A percentile compares a stretch with the other conserved stretches of the same genome.
These are phyloP conservation scores for Polypedilum pembai DNA, from an alignment of 1,140 invertebrate genomes.

Conservation along the genomic window DNA sequence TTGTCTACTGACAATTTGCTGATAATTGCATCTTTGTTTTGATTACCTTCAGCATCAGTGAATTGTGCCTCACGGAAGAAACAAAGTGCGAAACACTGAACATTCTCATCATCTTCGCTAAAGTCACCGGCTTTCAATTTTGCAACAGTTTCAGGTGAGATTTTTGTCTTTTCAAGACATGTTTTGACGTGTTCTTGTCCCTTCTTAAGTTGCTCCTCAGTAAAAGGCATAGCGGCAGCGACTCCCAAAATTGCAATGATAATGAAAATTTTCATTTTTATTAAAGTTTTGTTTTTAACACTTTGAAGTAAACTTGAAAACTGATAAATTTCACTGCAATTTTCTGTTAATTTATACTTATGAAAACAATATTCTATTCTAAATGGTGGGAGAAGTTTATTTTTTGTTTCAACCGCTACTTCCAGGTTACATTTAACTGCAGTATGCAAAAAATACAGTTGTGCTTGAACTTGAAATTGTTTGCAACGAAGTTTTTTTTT, in stretches of 20 bases:
- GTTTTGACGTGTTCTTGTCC: background rate
- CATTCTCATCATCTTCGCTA: background rate
- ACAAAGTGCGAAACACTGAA: background rate
- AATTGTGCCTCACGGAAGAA: constrained; percentile 24
- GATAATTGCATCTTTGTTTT: background rate
- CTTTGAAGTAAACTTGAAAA: background rate
- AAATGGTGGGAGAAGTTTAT: background rate
- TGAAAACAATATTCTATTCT: background rate
- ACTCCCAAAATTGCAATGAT: background rate
- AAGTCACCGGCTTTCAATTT: constrained; percentile 15
- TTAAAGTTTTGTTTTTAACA: background rate
- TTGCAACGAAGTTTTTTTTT: no score
- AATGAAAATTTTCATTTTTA: background rate
- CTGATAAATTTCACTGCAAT: background rate
- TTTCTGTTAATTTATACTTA: background rate
- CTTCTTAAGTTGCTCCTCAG: background rate
- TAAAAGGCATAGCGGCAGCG: background rate
- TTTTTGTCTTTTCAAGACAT: background rate
- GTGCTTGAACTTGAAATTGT: no score
- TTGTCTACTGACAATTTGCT: background rate
- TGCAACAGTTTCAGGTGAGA: background rate
- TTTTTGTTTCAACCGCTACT: no score
- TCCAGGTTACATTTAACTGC: no score
- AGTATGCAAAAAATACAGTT: no score
- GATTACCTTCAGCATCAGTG: background rate